Evolutionary conservation across 2,888 invertebrate genomes (phyloP), one percentile per base, ranked within the genome.

Genomic region (Caenorhabditis drosophilae): DNA sequence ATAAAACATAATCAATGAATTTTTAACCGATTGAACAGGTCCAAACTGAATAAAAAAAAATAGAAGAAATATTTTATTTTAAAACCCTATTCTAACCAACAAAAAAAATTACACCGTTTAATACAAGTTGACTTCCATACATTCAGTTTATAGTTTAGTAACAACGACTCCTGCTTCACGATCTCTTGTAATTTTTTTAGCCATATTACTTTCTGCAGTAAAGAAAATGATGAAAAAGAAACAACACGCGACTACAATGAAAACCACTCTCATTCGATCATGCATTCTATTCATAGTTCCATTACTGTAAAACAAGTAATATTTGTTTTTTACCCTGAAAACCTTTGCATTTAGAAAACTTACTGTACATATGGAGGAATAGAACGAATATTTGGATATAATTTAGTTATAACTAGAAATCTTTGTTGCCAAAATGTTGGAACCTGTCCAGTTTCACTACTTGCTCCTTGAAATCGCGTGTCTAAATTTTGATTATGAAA

Each of bases 271-370:
- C 60, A 73, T 66, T 15, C 79, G 63, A 51, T 79, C 78, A 67
- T 77, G 77, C 75, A 79, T 78, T 23, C 78, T 64, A 50, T 77
- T 70, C 76, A 79, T 78, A 49, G 78, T 78, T 34, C 73, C 73
- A 48, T 69, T 40, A 25, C 75, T 73, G 60, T 9, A 31, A 31
- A 31, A 31, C 26, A 35, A 25, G 42, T 47, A 22, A 18, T 20
- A 40, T 25, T 45, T 3, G 7, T 45, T 25, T 45, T 45, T 45
- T 18, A 45, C 7, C 9, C 6, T 42, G 11, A 40, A n/a, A 18
- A n/a, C 6, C 15, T 40, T 40, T 40, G n/a, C n/a, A n/a, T n/a
- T 31, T 25, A 15, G 31, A 48, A 35, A 61, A 75, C 78, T 67
- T 53, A 78, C 78, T 73, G 58, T 34, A 79, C 76, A 54, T 60